These are phyloP conservation scores for Labrus mixtus DNA, from an alignment of 2,113 vertebrate species.

Conservation along the genomic window DNA sequence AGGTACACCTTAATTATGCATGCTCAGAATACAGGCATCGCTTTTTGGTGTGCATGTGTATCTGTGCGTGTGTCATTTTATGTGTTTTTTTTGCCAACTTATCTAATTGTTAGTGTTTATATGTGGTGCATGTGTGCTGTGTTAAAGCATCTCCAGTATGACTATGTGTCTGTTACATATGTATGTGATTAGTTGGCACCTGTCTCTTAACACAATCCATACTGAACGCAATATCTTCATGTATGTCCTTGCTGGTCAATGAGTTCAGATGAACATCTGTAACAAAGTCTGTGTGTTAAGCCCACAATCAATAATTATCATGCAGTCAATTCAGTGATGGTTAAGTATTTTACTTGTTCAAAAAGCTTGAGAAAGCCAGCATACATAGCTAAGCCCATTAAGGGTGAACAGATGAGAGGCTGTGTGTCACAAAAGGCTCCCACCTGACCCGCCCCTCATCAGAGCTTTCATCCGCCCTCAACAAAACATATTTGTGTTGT, in stretches of 20 bases:
- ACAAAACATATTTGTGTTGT: conserved; percentile 69
- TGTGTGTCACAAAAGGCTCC: conserved; percentile 41
- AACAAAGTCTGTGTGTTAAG: neutral
- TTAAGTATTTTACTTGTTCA: neutral
- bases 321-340: neutral
- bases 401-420: conserved; percentile 58
- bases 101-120: conserved; percentile 50
- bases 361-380: conserved; percentile 26
- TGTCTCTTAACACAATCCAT: neutral
- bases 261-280: neutral
- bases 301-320: neutral
- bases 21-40: conserved; percentile 77
- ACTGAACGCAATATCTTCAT: neutral
- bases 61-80: conserved; percentile 22
- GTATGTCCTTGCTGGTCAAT: neutral
- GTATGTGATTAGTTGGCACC: neutral
- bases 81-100: conserved; percentile 33
- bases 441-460: conserved; percentile 57
- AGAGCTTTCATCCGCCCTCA: conserved; percentile 48
- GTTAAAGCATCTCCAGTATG: neutral
- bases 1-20: conserved; percentile 85
- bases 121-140: conserved; percentile 17
- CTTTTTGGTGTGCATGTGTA: conserved; percentile 68
- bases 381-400: conserved; percentile 31
- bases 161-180: conserved; percentile 1